A percentile compares a stretch with the other conserved stretches of the same genome.
Conservation (phyloP, 1,140 invertebrate genomes). For the Drosophila mauritiana region DNA sequence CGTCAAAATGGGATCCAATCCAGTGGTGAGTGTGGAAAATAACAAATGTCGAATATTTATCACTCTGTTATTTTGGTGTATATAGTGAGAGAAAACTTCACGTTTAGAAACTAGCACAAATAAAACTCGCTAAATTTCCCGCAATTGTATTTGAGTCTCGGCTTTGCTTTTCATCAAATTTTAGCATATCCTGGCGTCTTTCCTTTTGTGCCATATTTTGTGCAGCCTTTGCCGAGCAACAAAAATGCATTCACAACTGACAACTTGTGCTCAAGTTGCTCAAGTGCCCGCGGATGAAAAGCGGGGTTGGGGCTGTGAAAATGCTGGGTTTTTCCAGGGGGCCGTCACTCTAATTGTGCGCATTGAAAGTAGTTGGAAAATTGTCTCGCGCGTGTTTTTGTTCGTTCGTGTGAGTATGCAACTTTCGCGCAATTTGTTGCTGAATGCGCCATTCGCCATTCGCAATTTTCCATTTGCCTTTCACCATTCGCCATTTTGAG, state of each 20-base stretch:
- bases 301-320: no score
- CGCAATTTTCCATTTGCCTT: constrained; percentile 26
- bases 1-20: constrained; percentile 93
- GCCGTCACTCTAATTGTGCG: constrained; percentile 69
- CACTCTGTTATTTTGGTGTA: no score
- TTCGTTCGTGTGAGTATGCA: constrained; percentile 52
- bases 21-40: constrained; percentile 89
- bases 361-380: constrained; percentile 72
- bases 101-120: background rate
- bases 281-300: constrained; percentile 15
- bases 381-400: constrained; percentile 31
- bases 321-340: constrained; percentile 8
- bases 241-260: constrained; percentile 28
- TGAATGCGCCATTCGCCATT: constrained; percentile 53
- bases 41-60: no score
- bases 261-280: constrained; percentile 46
- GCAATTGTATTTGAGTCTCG: constrained; percentile 2
- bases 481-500: constrained; percentile 32
- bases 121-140: background rate
- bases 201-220: constrained; percentile 16
- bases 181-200: constrained; percentile 15
- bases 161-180: constrained; percentile 5
- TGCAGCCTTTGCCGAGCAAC: constrained; percentile 18
- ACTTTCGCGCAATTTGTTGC: constrained; percentile 73
- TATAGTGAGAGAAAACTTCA: background rate